Base-by-base conservation (phyloP, 2,888 invertebrate genomes). In the Vannuccia rotundouncinata region DNA sequence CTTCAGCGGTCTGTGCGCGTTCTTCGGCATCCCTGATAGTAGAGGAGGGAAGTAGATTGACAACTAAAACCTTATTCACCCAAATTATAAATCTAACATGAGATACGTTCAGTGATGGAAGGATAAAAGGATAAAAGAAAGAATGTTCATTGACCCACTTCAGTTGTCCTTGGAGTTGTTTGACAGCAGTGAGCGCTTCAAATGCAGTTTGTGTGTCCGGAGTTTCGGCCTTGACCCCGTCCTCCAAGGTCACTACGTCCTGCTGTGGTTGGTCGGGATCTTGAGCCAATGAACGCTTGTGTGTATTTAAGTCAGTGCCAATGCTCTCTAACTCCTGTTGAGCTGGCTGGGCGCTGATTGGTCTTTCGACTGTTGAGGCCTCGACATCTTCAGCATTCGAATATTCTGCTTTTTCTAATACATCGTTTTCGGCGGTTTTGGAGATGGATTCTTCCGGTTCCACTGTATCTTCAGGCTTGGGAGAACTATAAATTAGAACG, bases 241-340 rank as follows among this genome's bases (percentile, higher is more conserved):
- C 22, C 30, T 77, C 77, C 66, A 77, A 29, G 29, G 29, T 10
- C n/a, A 77, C 77, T 5, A 77, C 81, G 22, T 60, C 66, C 59
- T 31, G 28, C 17, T 74, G 60, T n/a, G 74, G 17, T 17, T 77
- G 59, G 29, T 76, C 80, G n/a, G 82, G 59, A 29, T 13, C 81
- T 77, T 84, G 83, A 1, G 84, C 82, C 75, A 86, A 83, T 31
- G 60, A 79, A n/a, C 83, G 81, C 28, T 82, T 80, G 82, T 86
- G 85, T 0, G 86, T 86, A 83, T 86, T 86, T 79, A 84, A 84
- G 83, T 87, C 87, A 29, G 81, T 81, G 0, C 87, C 87, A 76
- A 87, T 84, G 5, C 85, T 83, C 79, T 87, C 85, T 17, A 45
- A 5, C 10, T 17, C 10, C 10, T 45, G 45, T 5, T 45, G 10